Evolutionary conservation across 2,797 vertebrate genomes (phyloP).

Genomic region (Furcifer pardalis): DNA sequence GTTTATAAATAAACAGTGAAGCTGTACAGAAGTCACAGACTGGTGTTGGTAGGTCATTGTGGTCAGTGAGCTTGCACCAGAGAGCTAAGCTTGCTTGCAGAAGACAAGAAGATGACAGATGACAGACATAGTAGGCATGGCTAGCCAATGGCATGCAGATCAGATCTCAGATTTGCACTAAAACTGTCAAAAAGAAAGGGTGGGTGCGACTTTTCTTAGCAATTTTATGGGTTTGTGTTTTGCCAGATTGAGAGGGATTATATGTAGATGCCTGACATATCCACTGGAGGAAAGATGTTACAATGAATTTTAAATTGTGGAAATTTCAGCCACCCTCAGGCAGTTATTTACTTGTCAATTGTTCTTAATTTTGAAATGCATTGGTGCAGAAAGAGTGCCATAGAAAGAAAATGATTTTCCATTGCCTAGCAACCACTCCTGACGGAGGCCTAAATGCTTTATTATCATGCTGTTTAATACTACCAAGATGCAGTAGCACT

Average conservation of each 20-base stretch:
- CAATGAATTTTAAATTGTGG: not conserved
- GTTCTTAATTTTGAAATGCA: constrained; percentile 15
- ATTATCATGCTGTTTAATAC: not conserved
- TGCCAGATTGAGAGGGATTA: not conserved
- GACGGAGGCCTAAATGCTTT: constrained; percentile 11
- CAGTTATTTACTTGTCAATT: not conserved
- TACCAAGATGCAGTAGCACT: constrained; percentile 29
- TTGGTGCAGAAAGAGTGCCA: constrained; percentile 12
- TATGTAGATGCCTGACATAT: not conserved
- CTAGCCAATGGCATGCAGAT: not conserved
- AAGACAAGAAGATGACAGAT: not conserved
- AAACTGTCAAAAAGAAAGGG: not conserved
- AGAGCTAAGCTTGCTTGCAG: not conserved
- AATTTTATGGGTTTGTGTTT: not conserved
- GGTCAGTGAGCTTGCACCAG: not conserved
- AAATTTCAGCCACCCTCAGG: not conserved
- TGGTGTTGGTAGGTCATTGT: not conserved
- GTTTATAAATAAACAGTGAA: no score
- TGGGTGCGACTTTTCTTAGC: not conserved
- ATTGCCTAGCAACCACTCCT: constrained; percentile 20
- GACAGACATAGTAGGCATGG: no score
- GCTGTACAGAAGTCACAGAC: not conserved
- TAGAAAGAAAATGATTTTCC: constrained; percentile 34
- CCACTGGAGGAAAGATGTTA: not conserved
- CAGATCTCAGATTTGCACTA: not conserved